phyloP scores from a whole-genome alignment of 2,113 vertebrate genomes.

The Rhynchopsitta pachyrhyncha region DNA sequence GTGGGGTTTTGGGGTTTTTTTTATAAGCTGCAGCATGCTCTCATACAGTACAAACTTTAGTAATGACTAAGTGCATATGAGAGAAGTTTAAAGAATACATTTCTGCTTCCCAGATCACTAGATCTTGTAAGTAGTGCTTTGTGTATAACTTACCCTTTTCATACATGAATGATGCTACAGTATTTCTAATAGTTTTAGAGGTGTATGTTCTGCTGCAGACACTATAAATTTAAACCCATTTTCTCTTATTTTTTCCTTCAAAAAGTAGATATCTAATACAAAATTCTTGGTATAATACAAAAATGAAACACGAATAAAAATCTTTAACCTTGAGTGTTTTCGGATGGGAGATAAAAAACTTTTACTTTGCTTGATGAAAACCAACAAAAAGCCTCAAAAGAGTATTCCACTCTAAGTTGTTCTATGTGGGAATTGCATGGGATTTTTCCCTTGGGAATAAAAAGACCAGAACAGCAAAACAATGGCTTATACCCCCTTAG shows the following conservation, averaged over 20 bases:
- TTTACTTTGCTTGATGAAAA: background rate
- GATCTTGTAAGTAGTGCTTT: background rate
- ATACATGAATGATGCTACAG: background rate
- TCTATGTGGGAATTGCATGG: background rate
- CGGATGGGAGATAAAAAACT: background rate
- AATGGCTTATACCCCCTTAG: background rate
- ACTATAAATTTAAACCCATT: background rate
- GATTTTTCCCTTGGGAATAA: background rate
- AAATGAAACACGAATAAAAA: background rate
- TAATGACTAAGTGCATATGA: background rate
- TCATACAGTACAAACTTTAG: background rate
- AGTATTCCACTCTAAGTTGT: background rate
- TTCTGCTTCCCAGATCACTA: background rate
- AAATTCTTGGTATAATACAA: background rate
- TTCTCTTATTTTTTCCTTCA: background rate
- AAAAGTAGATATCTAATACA: background rate
- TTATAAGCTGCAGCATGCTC: background rate
- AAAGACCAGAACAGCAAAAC: background rate
- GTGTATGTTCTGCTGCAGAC: background rate
- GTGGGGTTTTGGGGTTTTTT: background rate
- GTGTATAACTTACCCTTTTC: background rate
- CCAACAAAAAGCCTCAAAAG: background rate
- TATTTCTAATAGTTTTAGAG: background rate
- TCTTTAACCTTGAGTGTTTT: background rate
- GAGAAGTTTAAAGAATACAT: background rate